phyloP scores from a whole-genome alignment of 2,797 vertebrate genomes.

The Capromys pilorides region DNA sequence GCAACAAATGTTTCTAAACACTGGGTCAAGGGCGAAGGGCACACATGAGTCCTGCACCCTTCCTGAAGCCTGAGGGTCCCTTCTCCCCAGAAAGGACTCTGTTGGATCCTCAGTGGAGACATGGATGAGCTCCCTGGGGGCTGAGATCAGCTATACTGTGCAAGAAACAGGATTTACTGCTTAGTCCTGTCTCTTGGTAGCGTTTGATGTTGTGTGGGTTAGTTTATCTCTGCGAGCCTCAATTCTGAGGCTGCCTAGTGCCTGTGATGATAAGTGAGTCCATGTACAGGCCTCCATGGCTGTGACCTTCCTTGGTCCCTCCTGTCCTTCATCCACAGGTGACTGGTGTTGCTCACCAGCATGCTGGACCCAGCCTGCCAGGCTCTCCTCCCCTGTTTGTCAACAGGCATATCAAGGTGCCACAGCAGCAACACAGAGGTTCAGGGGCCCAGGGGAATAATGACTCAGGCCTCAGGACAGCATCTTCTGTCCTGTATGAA shows the following conservation, averaged over 20 bases:
- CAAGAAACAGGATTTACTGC: background rate
- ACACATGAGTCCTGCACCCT: too few relatives aligned
- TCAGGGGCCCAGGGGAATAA: background rate
- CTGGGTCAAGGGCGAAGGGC: background rate
- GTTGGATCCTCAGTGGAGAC: background rate
- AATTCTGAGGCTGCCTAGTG: fast-evolving
- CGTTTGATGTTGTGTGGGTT: fast-evolving
- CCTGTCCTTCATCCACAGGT: fast-evolving
- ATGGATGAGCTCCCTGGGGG: fast-evolving
- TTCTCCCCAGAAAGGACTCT: background rate
- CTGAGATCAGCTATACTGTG: background rate
- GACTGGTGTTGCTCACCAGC: too few relatives aligned
- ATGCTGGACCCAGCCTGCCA: background rate
- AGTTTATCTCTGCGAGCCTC: fast-evolving
- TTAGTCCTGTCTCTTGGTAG: fast-evolving
- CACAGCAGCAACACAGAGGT: background rate
- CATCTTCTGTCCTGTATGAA: fast-evolving
- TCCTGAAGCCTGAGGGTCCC: background rate
- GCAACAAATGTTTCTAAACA: background rate
- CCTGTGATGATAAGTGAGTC: fast-evolving
- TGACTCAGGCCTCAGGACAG: background rate
- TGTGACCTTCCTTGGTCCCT: fast-evolving
- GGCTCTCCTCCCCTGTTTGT: background rate
- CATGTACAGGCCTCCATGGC: fast-evolving
- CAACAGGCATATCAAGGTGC: fast-evolving